These are phyloP conservation scores for Montipora cactus DNA, from an alignment of 64 coral and sea anemone species.

Conservation along the genomic window DNA sequence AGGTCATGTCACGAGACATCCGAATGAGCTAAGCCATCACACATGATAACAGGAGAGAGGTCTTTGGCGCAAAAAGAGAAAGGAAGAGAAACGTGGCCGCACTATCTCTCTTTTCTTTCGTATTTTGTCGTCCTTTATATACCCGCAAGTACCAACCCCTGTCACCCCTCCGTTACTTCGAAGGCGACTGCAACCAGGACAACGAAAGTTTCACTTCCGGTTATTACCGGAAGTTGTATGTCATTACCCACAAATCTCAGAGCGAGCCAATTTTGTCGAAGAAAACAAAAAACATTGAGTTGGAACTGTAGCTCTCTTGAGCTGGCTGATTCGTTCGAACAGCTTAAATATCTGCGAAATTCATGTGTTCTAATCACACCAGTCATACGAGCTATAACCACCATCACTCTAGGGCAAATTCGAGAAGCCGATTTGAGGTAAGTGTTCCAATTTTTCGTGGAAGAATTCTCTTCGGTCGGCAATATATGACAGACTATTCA, in stretches of 20 bases:
- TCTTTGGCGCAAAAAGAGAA: too few relatives aligned
- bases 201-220: not conserved
- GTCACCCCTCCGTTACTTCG: too few relatives aligned
- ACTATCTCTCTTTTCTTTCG: too few relatives aligned
- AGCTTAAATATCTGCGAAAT: constrained; percentile 49
- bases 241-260: constrained; percentile 42
- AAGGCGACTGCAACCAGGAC: not conserved
- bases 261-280: constrained; percentile 21
- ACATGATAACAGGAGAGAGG: too few relatives aligned
- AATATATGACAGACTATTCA: not conserved
- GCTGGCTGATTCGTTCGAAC: constrained; percentile 19
- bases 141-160: too few relatives aligned
- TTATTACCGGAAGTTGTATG: constrained; percentile 1
- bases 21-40: too few relatives aligned
- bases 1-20: too few relatives aligned
- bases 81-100: too few relatives aligned
- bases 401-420: constrained; percentile 88
- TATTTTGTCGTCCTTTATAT: too few relatives aligned
- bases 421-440: constrained; percentile 95
- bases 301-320: constrained; percentile 14
- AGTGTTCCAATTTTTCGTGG: constrained; percentile 12
- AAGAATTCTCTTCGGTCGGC: constrained; percentile 3
- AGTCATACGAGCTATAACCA: constrained; percentile 83
- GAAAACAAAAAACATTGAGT: constrained; percentile 51
- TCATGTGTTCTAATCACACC: constrained; percentile 97